These are phyloP conservation scores for Agrilus mali DNA, from an alignment of 2,888 invertebrate genomes.

Conservation along the genomic window DNA sequence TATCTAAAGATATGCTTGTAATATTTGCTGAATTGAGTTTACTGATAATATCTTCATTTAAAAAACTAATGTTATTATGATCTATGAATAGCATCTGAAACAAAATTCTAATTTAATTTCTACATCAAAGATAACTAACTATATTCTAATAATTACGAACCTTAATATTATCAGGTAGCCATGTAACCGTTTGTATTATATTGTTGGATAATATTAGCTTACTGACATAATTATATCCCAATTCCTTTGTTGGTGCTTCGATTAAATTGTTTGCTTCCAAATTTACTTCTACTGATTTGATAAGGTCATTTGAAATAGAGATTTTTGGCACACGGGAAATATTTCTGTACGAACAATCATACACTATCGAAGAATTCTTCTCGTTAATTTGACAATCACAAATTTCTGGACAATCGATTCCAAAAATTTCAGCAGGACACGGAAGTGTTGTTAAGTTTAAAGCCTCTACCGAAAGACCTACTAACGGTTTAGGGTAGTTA, in stretches of 20 bases:
- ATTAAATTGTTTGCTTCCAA: conserved; percentile 16
- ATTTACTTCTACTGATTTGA: conserved; percentile 18
- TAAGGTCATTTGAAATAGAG: conserved; percentile 5
- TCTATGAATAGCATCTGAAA: conserved; percentile 38
- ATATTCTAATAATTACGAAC: conserved; percentile 22
- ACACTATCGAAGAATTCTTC: conserved; percentile 33
- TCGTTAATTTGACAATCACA: conserved; percentile 42
- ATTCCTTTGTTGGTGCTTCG: conserved; percentile 8
- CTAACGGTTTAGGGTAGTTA: conserved; percentile 22
- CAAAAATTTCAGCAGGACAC: conserved; percentile 33
- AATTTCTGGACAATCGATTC: conserved; percentile 30
- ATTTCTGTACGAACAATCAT: conserved; percentile 41
- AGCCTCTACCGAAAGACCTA: conserved; percentile 21
- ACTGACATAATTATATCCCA: conserved; percentile 38
- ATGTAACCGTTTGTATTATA: conserved; percentile 30
- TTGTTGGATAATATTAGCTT: conserved; percentile 39
- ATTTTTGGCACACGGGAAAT: conserved; percentile 34
- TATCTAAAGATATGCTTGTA: conserved; percentile 1
- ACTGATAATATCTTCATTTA: conserved; percentile 34
- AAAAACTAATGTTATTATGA: conserved; percentile 39
- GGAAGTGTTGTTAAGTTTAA: conserved; percentile 34
- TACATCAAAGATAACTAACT: conserved; percentile 6
- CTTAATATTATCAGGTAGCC: conserved; percentile 34
- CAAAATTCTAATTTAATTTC: not conserved
- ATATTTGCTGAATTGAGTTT: conserved; percentile 30